These are phyloP conservation scores for Stegastes partitus DNA, from an alignment of 2,113 vertebrate species.

Conservation along the genomic window DNA sequence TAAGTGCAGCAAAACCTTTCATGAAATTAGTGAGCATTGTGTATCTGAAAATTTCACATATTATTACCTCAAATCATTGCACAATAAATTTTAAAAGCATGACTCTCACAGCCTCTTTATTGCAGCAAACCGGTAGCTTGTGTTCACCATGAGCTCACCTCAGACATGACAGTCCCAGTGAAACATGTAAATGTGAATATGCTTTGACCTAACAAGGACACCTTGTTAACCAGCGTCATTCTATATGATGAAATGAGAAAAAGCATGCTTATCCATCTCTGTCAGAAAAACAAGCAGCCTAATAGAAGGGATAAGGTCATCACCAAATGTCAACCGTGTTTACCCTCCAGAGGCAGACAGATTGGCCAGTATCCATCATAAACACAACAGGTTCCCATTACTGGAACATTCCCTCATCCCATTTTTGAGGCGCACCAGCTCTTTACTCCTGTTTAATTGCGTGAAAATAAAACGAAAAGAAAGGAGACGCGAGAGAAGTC, in stretches of 20 bases:
- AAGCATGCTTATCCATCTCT: constrained; percentile 70
- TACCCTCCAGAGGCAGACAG: constrained; percentile 70
- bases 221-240: constrained; percentile 75
- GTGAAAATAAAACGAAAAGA: constrained; percentile 53
- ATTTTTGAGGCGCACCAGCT: constrained; percentile 13
- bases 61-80: background rate
- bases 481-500: constrained; percentile 9
- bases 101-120: background rate
- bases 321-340: constrained; percentile 80
- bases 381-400: constrained; percentile 73
- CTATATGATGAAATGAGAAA: constrained; percentile 69
- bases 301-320: constrained; percentile 81
- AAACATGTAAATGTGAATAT: constrained; percentile 61
- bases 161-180: constrained; percentile 31
- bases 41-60: background rate
- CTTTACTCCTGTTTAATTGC: constrained; percentile 56
- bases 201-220: constrained; percentile 71
- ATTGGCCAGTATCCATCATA: constrained; percentile 73
- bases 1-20: too few relatives aligned
- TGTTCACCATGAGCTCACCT: constrained; percentile 36
- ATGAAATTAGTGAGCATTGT: background rate
- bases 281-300: constrained; percentile 73
- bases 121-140: background rate
- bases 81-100: background rate
- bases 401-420: constrained; percentile 43